Conservation (phyloP, 2,797 vertebrate species). For the Moxostoma hubbsi region DNA sequence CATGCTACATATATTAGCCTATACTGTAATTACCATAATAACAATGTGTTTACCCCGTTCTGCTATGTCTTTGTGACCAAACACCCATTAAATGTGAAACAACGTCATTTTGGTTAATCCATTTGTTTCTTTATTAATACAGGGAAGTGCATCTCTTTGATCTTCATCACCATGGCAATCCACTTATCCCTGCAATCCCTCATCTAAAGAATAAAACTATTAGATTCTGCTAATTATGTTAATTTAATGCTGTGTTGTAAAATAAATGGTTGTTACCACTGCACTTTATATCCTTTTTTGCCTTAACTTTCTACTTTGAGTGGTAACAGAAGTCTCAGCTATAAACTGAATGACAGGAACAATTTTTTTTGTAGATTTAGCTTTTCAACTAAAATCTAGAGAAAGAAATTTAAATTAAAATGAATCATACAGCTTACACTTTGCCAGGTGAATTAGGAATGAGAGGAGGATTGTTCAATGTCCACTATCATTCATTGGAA, state of each 20-base stretch:
- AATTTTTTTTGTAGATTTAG: too few species aligned
- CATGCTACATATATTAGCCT: too few species aligned
- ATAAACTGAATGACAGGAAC: too few species aligned
- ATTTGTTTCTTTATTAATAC: slow-evolving; percentile 17
- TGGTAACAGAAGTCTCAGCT: background rate
- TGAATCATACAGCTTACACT: background rate
- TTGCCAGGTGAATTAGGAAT: slow-evolving; percentile 7
- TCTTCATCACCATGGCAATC: slow-evolving; percentile 10
- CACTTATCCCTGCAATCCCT: background rate
- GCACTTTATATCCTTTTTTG: background rate
- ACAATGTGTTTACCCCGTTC: too few species aligned
- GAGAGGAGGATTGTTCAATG: background rate
- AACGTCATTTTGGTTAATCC: background rate
- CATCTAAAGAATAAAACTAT: background rate
- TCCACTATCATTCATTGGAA: slow-evolving; percentile 9
- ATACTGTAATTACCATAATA: too few species aligned
- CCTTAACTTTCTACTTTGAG: background rate
- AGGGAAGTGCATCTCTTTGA: slow-evolving; percentile 10
- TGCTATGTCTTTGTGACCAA: too few species aligned
- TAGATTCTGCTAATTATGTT: background rate
- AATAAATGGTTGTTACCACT: slow-evolving; percentile 6
- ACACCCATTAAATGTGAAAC: background rate
- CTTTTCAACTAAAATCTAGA: too few species aligned
- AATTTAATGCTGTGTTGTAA: background rate
- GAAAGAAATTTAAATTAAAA: background rate